A percentile compares a stretch with the other conserved stretches of the same genome.
phyloP scores from a whole-genome alignment of 2,888 invertebrate species.

The Hydraecia micacea region DNA sequence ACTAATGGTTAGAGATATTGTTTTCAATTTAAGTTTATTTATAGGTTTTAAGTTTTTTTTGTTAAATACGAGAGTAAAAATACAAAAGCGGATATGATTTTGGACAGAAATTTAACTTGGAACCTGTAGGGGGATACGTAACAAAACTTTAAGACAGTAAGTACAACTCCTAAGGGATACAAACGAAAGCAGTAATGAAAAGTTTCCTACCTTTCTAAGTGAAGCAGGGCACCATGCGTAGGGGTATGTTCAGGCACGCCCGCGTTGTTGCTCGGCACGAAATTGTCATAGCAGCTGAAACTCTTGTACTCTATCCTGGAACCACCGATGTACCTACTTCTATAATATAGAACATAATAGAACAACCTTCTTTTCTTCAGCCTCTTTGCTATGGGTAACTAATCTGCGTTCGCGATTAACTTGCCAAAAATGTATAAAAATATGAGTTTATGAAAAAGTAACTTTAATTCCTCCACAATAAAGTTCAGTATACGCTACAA shows the following conservation, averaged over 20 bases:
- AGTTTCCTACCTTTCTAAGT: conserved; percentile 91
- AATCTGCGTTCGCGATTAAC: background rate
- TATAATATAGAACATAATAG: conserved; percentile 46
- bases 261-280: conserved; percentile 94
- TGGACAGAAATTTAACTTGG: background rate
- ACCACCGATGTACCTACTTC: conserved; percentile 60
- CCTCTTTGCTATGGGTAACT: background rate
- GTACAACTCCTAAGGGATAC: background rate
- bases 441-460: background rate
- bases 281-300: conserved; percentile 97
- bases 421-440: background rate
- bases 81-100: background rate
- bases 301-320: conserved; percentile 95
- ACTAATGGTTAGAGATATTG: background rate
- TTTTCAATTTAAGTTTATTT: background rate
- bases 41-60: background rate
- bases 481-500: background rate
- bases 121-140: background rate
- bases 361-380: conserved; percentile 11
- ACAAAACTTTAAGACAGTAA: background rate
- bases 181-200: background rate
- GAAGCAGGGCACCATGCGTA: conserved; percentile 93
- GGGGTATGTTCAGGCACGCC: conserved; percentile 96
- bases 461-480: background rate
- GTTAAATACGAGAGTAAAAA: background rate